Percentiles rank a stretch among this genome's conserved stretches.
phyloP scores from a whole-genome alignment of 2,797 vertebrate genomes.

The Micromesistius poutassou region DNA sequence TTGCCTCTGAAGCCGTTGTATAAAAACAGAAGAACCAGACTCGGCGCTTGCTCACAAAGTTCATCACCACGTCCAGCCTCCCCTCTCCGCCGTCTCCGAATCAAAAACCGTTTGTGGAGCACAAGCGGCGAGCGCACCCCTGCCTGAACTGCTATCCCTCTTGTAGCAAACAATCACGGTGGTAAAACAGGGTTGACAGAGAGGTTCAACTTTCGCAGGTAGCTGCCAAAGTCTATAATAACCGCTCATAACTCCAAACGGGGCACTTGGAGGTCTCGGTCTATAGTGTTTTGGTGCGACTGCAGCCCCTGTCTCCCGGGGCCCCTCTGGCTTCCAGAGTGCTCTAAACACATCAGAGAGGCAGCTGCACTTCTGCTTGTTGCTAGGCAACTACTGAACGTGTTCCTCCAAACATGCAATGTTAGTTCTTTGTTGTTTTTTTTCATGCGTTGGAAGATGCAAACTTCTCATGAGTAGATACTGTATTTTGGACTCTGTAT shows the following conservation, averaged over 20 bases:
- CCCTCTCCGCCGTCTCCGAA: constrained; percentile 14
- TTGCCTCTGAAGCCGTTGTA: no score
- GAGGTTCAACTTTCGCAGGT: background rate
- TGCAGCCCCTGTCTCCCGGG: background rate
- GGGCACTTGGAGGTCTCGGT: constrained; percentile 19
- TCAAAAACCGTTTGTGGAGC: constrained; percentile 5
- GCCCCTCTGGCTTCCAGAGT: background rate
- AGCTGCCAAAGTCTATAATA: constrained; percentile 14
- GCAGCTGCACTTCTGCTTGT: background rate
- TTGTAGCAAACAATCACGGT: background rate
- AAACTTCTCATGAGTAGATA: background rate
- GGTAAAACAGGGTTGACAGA: background rate
- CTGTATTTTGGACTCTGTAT: background rate
- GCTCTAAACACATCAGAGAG: constrained; percentile 1
- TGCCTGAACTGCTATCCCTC: background rate
- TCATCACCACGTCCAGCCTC: constrained; percentile 14
- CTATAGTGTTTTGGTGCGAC: background rate
- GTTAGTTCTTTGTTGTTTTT: background rate
- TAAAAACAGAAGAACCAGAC: background rate
- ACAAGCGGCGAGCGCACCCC: background rate
- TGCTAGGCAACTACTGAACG: background rate
- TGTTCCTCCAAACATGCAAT: background rate
- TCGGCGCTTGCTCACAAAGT: background rate
- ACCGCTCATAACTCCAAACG: background rate
- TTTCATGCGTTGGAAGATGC: background rate